Percentiles rank a stretch among this genome's conserved stretches.
phyloP scores from a whole-genome alignment of 2,113 vertebrate species.

The Uria aalge region DNA sequence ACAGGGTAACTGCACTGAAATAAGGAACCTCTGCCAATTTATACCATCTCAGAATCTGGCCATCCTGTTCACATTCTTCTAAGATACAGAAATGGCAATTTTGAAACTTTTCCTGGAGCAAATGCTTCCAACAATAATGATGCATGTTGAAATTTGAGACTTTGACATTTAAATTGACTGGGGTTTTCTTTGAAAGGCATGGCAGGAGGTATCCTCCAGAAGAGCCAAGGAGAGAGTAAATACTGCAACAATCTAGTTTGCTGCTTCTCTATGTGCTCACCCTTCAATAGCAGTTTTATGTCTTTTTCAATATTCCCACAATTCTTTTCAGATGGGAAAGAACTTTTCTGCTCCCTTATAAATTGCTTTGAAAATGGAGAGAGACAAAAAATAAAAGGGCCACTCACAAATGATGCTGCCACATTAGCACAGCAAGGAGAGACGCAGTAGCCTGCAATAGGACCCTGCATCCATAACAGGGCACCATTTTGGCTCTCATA shows the following conservation, averaged over 20 bases:
- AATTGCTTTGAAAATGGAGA: conserved; percentile 7
- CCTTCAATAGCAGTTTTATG: conserved; percentile 17
- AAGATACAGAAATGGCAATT: conserved; percentile 17
- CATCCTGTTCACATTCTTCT: conserved; percentile 12
- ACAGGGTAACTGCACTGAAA: neutral
- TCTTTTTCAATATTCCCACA: conserved; percentile 28
- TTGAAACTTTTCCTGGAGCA: conserved; percentile 50
- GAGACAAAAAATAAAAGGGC: neutral
- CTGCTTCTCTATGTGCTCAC: neutral
- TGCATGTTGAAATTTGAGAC: conserved; percentile 38
- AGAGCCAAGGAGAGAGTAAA: conserved; percentile 31
- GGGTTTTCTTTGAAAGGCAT: conserved; percentile 43
- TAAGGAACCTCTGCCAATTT: conserved; percentile 7
- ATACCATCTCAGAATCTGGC: conserved; percentile 41
- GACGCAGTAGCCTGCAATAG: neutral
- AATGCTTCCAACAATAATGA: conserved; percentile 44
- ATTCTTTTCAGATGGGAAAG: conserved; percentile 6
- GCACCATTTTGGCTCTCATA: neutral
- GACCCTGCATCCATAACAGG: neutral
- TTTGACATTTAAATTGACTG: conserved; percentile 51
- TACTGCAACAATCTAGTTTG: conserved; percentile 29
- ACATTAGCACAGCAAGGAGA: neutral
- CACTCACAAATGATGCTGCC: neutral
- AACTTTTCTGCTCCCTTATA: neutral
- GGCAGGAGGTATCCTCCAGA: conserved; percentile 32